Base-by-base conservation (phyloP, 2,113 vertebrate species). In the Brachypteracias leptosomus region DNA sequence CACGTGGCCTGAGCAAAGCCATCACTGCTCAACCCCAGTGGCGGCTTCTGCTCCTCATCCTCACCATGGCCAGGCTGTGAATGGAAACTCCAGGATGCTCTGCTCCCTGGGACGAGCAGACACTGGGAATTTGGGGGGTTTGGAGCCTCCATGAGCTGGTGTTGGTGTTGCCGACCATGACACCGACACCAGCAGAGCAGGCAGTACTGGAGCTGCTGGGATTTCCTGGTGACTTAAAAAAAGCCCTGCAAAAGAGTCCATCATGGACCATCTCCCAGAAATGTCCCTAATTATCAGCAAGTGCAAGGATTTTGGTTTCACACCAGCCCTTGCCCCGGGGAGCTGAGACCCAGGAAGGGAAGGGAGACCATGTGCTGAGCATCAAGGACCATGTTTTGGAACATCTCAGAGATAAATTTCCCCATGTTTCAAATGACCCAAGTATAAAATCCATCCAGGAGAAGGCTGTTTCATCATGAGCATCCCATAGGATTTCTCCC, bases 31-130 rank as follows among this genome's bases (percentile, higher is more conserved):
- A 16, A 33, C n/a, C 25, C 22, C 42, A 31, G 14, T 2, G 1
- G 13, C 21, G 7, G 25, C 17, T 92, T 29, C 5, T 1, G 13
- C 14, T 35, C 82, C 52, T 67, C 54, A 31, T 35, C 71, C 52
- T 49, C 59, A 24, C 28, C 21, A 4, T 0, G 1, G 22, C 9
- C 16, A 4, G 31, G 58, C 16, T 54, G 26, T 7, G 54, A 26
- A 31, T 44, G 29, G 54, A 55, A 73, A 51, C 24, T 26, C 46
- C 19, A 22, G 59, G 71, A 16, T 66, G n/a, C 11, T 49, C 18
- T 12, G 12, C 25, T 65, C 0, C 0, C 57, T 42, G 46, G 21
- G 9, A 29, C 47, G 70, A 62, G 42, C 2, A 0, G 20, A 22
- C 22, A 26, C 22, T 5, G 40, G 61, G 28, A 62, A 73, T 55